Base-by-base conservation (phyloP, 2,113 vertebrate species). In the Cebus imitator region DNA sequence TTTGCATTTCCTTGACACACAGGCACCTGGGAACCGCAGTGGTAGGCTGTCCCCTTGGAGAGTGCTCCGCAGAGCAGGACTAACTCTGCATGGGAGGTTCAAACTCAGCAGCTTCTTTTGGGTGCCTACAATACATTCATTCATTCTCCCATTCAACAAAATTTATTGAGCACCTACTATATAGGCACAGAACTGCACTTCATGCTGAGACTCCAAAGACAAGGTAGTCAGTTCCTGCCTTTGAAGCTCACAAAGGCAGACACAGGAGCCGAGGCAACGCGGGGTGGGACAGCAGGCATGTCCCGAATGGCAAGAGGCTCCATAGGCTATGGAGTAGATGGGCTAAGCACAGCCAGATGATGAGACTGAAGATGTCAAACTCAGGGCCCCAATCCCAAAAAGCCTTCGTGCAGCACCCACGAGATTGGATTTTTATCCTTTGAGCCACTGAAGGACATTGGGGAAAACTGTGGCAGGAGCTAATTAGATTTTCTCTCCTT, bases 261-360 rank as follows among this genome's bases (percentile, higher is more conserved):
- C 48, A 3, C n/a, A 20, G 0, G 13, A 30, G 35, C 61, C 23
- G 20, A 91, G 48, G 48, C 16, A 61, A 32, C 52, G 40, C 11
- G 14, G 23, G 0, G 4, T 5, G 16, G 16, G 7, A 32, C 20
- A 0, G 8, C 8, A 6, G 25, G 5, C 50, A 10, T 5, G 4
- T 11, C 32, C 0, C 0, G 11, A 86, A 73, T 13, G 37, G 43
- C 5, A 30, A 4, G 48, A 23, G 10, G 4, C 58, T 83, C 17
- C 52, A 50, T 5, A 0, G 52, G 43, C 21, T 66, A 21, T 43
- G 3, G 23, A 17, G n/a, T 1, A 64, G 64, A 27, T 50, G 18
- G 55, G 20, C 50, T 11, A 35, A 6, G 12, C 0, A 6, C 40
- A 6, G 7, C 10, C 5, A 1, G 50, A 3, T 16, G 7, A 8